Evolutionary conservation across 2,113 vertebrate species (phyloP), one percentile per base, ranked within the genome.

Genomic region (Laterallus jamaicensis): DNA sequence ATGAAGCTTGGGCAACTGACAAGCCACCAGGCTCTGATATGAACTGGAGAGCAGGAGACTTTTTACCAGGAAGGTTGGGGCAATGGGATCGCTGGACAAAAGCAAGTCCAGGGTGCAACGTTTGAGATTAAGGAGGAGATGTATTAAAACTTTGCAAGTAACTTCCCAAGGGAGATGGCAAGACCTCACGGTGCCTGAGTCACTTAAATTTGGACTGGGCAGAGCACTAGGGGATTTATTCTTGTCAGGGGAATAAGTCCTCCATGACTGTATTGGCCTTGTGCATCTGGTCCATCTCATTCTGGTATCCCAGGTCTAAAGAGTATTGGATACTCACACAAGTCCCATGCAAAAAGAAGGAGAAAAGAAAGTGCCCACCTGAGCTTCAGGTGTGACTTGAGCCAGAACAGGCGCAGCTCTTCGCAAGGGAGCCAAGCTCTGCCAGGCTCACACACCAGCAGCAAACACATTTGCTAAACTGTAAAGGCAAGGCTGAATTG

Each of bases 341-440:
- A 0, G 3, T 68, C n/a, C 31, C 0, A 0, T 40, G 71, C 31
- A 81, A 64, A 86, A 70, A 69, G 50, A 64, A 93, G 66, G 29
- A 81, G 81, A 94, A 78, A 11, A 90, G 32, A 15, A 85, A 83
- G 15, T 26, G 26, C 20, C 80, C 37, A 58, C 44, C 39, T 0
- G 14, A 68, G 35, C 35, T 54, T 52, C n/a, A 83, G 62, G 42
- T 63, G 39, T 88, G 62, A 62, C 50, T 62, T 39, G 29, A 68
- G 32, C 28, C 85, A 56, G 50, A 86, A 24, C n/a, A 40, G 35
- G 56, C 5, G 0, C 32, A 76, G 40, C 21, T 86, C 35, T 55
- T 0, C 0, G 5, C 1, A 2, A 35, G 35, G 56, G 35, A 92
- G 52, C 17, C 35, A n/a, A 44, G n/a, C 55, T 91, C 55, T 85